These are phyloP conservation scores for Pan paniscus DNA, from an alignment of 2,113 vertebrate species.

Conservation along the genomic window DNA sequence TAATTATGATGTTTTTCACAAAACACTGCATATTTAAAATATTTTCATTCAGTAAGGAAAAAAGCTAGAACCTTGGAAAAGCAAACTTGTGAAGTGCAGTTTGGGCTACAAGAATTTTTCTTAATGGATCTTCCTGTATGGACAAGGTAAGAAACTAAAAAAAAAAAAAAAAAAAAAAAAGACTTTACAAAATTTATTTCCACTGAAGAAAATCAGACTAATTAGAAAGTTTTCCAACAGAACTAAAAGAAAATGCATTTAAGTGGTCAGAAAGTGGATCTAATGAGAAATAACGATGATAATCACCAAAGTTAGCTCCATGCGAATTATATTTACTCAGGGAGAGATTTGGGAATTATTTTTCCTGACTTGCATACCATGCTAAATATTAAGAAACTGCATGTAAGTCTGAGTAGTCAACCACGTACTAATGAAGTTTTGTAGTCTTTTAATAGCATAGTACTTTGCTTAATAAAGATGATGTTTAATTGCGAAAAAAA, in stretches of 20 bases:
- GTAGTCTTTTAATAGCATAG: conserved; percentile 2
- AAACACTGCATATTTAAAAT: background rate
- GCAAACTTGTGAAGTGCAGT: background rate
- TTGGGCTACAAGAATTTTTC: background rate
- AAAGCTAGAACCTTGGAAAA: background rate
- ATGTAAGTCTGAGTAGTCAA: conserved; percentile 19
- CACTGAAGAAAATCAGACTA: conserved; percentile 45
- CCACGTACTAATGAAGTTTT: background rate
- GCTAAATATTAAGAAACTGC: conserved; percentile 44
- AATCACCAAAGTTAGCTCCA: conserved; percentile 19
- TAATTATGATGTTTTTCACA: background rate
- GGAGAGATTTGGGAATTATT: conserved; percentile 26
- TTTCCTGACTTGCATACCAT: background rate
- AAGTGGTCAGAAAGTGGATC: conserved; percentile 35
- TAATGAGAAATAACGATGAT: conserved; percentile 51
- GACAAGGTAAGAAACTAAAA: background rate
- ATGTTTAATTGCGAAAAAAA: background rate
- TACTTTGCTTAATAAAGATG: conserved; percentile 57
- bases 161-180: background rate
- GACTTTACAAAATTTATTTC: background rate
- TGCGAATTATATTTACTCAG: conserved; percentile 60
- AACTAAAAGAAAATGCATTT: conserved; percentile 23
- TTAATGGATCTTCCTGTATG: background rate
- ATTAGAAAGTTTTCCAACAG: conserved; percentile 32
- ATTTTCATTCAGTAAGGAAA: background rate